phyloP scores from a whole-genome alignment of 2,113 vertebrate species.

The Lepus americanus region DNA sequence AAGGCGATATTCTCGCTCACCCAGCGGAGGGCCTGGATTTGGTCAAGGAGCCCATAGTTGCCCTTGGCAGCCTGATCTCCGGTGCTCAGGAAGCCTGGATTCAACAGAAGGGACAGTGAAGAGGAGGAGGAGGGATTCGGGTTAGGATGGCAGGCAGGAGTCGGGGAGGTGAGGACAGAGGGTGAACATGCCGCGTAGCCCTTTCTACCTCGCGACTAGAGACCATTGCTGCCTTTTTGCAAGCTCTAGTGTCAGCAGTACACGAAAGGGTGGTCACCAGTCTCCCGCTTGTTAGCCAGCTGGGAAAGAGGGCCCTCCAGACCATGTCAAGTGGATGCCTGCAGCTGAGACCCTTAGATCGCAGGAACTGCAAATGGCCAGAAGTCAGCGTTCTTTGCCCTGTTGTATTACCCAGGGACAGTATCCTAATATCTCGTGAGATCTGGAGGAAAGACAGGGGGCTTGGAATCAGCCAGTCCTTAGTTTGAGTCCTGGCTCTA shows the following conservation, averaged over 20 bases:
- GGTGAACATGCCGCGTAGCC: neutral
- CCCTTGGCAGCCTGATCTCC: slow-evolving; percentile 99
- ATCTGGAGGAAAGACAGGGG: neutral
- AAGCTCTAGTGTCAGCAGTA: neutral
- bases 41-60: slow-evolving; percentile 98
- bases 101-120: slow-evolving; percentile 69
- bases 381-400: slow-evolving; percentile 16
- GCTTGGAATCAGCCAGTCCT: slow-evolving; percentile 39
- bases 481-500: neutral
- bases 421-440: neutral
- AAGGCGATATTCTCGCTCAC: slow-evolving; percentile 99
- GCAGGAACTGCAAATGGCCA: neutral
- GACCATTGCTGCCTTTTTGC: slow-evolving; percentile 7
- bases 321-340: neutral
- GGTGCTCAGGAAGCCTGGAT: slow-evolving; percentile 97
- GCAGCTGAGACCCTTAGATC: neutral
- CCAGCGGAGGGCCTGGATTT: slow-evolving; percentile 99
- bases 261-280: neutral
- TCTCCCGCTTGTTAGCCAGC: neutral
- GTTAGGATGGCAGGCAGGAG: neutral
- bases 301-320: neutral
- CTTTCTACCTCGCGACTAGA: neutral
- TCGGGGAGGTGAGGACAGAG: neutral
- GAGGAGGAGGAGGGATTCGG: slow-evolving; percentile 2
- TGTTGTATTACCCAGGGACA: neutral